Evolutionary conservation across 2,888 invertebrate species (phyloP), one percentile per base, ranked within the genome.

Genomic region (Caenorhabditis angaria): DNA sequence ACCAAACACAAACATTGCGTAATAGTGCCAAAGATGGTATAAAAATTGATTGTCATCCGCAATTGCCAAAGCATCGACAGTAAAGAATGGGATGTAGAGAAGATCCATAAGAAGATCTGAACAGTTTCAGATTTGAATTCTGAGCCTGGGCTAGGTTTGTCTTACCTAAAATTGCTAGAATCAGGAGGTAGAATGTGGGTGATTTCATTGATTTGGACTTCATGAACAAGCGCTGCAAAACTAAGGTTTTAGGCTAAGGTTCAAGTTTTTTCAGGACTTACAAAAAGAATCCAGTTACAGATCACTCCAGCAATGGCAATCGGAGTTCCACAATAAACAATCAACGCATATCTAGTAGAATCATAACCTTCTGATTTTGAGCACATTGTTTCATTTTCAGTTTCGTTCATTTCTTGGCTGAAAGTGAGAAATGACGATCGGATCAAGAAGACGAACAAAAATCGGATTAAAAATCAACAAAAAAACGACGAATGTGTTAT

Each of bases 71-170:
- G 83, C 83, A 60, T 84, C 84, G 20, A 82, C 78, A 0, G 84
- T 82, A 71, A 84, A 84, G 41, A 84, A 81, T 1, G 84, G 84
- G n/a, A 84, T 70, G 75, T 84, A 84, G 56, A 83, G 73, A n/a
- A 82, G 68, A 58, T 83, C 83, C 70, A 84, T 84, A n/a, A 82
- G 59, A 2, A 81, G 58, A 64, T 84, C 84, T 58, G 65, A 27
- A 73, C 55, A 22, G 20, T 27, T n/a, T 35, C 47, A n/a, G 1
- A 48, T 29, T 54, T 27, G 2, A 8, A 18, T 58, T 8, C 22
- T 20, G 4, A 4, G 5, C 10, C 6, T 32, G 5, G 32, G 5
- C 5, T 10, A 32, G 32, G 20, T 50, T 8, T 25, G 35, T 22
- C 55, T 54, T 54, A 76, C 76, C 78, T 28, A 82, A 63, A 57